Conservation (phyloP, 2,888 invertebrate species). For the Pollenia griseotomentosa region DNA sequence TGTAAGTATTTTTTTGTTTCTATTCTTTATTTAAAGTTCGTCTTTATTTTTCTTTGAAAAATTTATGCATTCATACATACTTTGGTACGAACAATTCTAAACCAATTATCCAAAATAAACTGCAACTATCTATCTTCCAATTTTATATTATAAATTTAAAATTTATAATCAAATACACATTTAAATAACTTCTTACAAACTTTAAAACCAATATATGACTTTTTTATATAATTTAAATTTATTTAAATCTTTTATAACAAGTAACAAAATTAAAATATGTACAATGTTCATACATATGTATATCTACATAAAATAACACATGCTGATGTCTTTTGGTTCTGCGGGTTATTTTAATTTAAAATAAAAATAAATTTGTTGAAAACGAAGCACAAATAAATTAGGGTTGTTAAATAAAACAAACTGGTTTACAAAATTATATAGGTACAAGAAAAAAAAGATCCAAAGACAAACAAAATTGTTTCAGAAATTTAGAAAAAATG, state of each 20-base stretch:
- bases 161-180: no score
- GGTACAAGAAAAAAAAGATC: background rate
- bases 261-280: no score
- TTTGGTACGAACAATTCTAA: constrained; percentile 23
- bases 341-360: background rate
- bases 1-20: constrained; percentile 5
- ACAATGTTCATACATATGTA: no score
- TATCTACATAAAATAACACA: constrained; percentile 1
- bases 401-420: constrained; percentile 1
- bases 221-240: no score
- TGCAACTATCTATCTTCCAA: no score
- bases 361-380: background rate
- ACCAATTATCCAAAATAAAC: constrained; percentile 3
- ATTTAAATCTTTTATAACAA: no score
- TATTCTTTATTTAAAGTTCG: constrained; percentile 27
- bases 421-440: background rate
- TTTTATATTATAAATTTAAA: no score
- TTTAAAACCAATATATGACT: no score
- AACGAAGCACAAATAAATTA: background rate
- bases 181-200: no score
- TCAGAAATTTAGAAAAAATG: background rate
- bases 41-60: constrained; percentile 36
- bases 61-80: background rate
- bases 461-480: no score
- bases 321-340: background rate